A percentile compares a stretch with the other conserved stretches of the same genome.
These are phyloP conservation scores for Plutomurus gul DNA, from an alignment of 1,140 invertebrate genomes.

Conservation along the genomic window DNA sequence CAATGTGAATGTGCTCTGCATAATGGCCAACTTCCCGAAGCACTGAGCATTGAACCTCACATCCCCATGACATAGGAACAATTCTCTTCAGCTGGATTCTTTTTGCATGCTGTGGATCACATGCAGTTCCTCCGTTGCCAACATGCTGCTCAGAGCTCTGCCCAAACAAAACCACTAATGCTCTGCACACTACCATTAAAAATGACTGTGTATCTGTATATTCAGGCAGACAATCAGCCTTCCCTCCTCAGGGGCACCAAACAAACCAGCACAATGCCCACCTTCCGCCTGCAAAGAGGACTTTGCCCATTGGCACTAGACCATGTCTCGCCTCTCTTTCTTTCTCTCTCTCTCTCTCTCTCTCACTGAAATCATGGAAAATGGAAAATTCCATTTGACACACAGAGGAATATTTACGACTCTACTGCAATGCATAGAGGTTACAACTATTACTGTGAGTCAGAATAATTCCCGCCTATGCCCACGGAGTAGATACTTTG, in stretches of 20 bases:
- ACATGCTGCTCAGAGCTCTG: neutral
- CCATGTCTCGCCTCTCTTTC: no score
- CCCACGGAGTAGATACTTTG: no score
- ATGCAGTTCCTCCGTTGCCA: neutral
- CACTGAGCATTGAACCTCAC: conserved; percentile 13
- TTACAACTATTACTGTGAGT: no score
- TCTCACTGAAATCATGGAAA: no score
- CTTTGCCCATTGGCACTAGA: no score
- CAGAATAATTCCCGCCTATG: no score
- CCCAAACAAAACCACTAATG: neutral
- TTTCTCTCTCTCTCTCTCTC: no score
- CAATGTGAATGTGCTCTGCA: conserved; percentile 15
- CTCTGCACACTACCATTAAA: conserved; percentile 2
- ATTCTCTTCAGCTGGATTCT: conserved; percentile 20
- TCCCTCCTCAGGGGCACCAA: neutral
- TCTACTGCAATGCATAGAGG: no score
- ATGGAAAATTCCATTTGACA: no score
- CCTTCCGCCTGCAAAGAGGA: no score
- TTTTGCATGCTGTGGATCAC: conserved; percentile 12
- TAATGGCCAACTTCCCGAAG: conserved; percentile 26
- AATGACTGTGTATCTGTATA: no score
- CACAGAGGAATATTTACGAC: no score
- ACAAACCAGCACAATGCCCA: neutral
- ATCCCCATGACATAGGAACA: conserved; percentile 6
- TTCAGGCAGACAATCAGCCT: neutral